Evolutionary conservation across 2,113 vertebrate genomes (phyloP).

Genomic region (Ciconia boyciana): DNA sequence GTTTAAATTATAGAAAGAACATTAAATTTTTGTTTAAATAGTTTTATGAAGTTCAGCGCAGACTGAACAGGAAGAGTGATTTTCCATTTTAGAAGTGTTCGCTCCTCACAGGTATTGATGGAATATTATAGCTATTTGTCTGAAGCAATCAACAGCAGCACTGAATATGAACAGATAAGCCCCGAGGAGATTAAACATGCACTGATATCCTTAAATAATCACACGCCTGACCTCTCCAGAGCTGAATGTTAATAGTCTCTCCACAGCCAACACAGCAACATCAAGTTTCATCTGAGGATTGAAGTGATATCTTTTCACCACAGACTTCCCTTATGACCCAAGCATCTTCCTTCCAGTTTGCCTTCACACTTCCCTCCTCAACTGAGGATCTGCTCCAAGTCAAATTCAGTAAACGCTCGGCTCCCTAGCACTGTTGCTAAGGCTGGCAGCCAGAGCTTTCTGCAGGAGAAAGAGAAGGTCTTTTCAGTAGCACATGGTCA

Average conservation of each 20-base stretch:
- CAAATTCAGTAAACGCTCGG: background rate
- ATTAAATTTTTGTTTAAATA: background rate
- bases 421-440: background rate
- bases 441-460: background rate
- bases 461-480: background rate
- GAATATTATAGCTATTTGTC: background rate
- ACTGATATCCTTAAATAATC: background rate
- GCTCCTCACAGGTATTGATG: background rate
- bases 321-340: constrained; percentile 24
- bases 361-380: background rate
- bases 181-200: background rate
- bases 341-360: background rate
- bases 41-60: background rate
- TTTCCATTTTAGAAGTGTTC: background rate
- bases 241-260: background rate
- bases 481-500: background rate
- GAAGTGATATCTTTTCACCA: background rate
- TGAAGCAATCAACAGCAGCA: background rate
- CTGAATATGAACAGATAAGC: background rate
- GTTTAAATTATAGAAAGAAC: background rate
- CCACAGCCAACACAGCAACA: background rate
- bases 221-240: background rate
- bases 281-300: background rate
- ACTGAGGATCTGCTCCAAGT: background rate
- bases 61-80: background rate